A percentile compares a stretch with the other conserved stretches of the same genome.
These are phyloP conservation scores for Ennomos erosarius DNA, from an alignment of 2,888 invertebrate species.

Conservation along the genomic window DNA sequence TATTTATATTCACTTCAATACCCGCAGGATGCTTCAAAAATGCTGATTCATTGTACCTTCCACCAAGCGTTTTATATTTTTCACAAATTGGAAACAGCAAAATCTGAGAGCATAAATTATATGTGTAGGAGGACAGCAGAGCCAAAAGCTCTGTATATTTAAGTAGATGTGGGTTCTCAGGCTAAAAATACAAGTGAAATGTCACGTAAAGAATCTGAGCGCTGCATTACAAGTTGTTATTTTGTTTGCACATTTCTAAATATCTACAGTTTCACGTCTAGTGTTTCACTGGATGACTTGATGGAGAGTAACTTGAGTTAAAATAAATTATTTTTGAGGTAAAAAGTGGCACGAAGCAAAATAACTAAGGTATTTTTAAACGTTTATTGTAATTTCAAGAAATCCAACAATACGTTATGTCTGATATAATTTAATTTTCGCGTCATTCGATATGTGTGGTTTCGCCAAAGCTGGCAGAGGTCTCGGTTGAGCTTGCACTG, in stretches of 20 bases:
- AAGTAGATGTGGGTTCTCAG: conserved; percentile 11
- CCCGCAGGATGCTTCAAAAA: no score
- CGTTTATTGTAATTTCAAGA: no score
- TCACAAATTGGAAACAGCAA: conserved; percentile 22
- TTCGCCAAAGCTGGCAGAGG: conserved; percentile 15
- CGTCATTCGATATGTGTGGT: background rate
- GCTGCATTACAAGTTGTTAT: conserved; percentile 16
- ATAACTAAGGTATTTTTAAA: no score
- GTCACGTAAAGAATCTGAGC: conserved; percentile 26
- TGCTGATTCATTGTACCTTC: no score
- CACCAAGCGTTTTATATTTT: conserved; percentile 8
- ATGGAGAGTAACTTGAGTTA: background rate
- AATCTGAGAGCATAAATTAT: conserved; percentile 20
- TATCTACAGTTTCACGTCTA: conserved; percentile 15
- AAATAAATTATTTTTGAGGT: no score
- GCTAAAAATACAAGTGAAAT: conserved; percentile 30
- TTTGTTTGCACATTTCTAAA: conserved; percentile 20
- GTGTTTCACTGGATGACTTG: conserved; percentile 15
- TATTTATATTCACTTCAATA: no score
- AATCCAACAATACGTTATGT: no score
- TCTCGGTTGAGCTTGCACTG: conserved; percentile 54
- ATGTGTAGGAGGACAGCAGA: conserved; percentile 22
- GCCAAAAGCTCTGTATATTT: conserved; percentile 21
- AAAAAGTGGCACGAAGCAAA: no score
- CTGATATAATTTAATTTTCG: no score